These are phyloP conservation scores for Hemicrepidius hirtus DNA, from an alignment of 2,888 invertebrate species.

Conservation along the genomic window DNA sequence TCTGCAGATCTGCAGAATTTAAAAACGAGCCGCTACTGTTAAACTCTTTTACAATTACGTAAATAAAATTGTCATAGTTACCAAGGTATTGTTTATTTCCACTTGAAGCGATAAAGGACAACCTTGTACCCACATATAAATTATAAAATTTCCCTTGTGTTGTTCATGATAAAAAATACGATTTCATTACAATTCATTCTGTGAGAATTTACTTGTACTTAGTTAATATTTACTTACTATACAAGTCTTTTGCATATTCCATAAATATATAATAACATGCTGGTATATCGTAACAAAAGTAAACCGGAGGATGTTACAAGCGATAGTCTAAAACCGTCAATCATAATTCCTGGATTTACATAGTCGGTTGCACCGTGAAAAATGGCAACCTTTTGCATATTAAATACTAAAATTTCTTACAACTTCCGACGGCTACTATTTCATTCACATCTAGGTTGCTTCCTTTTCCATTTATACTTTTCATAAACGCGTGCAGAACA, in stretches of 20 bases:
- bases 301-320: constrained; percentile 26
- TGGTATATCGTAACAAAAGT: constrained; percentile 19
- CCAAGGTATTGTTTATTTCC: neutral
- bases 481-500: constrained; percentile 16
- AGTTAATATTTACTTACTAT: constrained; percentile 9
- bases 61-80: neutral
- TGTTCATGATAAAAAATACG: neutral
- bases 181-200: constrained; percentile 3
- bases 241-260: constrained; percentile 15
- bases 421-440: constrained; percentile 44
- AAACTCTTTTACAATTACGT: no score
- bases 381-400: constrained; percentile 39
- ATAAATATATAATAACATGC: constrained; percentile 12
- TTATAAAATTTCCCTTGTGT: constrained; percentile 3
- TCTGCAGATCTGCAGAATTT: no score
- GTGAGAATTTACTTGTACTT: neutral
- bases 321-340: constrained; percentile 29
- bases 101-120: neutral
- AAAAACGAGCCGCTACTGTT: no score
- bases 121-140: constrained; percentile 16
- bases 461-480: constrained; percentile 20
- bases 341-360: constrained; percentile 35
- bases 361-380: constrained; percentile 27
- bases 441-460: constrained; percentile 29
- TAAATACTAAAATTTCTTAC: constrained; percentile 38